Evolutionary conservation across 2,113 vertebrate species (phyloP).

Genomic region (Pyxicephalus adspersus): DNA sequence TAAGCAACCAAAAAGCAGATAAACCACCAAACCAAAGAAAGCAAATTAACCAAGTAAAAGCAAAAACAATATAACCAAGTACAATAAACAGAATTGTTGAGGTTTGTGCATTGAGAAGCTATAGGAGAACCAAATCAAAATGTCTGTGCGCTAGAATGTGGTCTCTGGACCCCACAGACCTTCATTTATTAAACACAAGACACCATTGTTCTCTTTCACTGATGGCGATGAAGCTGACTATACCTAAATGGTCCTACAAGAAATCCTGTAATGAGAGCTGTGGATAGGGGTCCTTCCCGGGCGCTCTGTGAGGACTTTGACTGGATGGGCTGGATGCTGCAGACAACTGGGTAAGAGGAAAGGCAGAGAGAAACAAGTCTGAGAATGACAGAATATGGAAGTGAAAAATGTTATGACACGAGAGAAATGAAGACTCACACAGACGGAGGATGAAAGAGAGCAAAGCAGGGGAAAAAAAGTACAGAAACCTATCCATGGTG

Average conservation of each 20-base stretch:
- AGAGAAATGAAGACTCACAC: constrained; percentile 45
- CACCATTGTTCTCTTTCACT: neutral
- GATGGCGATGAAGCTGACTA: constrained; percentile 70
- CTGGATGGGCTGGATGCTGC: constrained; percentile 99
- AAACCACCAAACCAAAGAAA: too few relatives aligned
- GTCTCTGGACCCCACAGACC: too few relatives aligned
- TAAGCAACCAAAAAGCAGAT: too few relatives aligned
- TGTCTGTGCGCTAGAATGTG: too few relatives aligned
- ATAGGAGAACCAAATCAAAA: too few relatives aligned
- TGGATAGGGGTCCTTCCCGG: constrained; percentile 98
- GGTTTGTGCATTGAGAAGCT: too few relatives aligned
- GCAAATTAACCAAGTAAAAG: too few relatives aligned
- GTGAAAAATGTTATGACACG: constrained; percentile 73
- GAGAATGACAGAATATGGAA: constrained; percentile 83
- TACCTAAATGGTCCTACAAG: constrained; percentile 99
- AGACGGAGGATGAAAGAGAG: neutral
- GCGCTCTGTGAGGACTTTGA: constrained; percentile 98
- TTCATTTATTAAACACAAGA: too few relatives aligned
- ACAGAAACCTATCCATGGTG: too few relatives aligned
- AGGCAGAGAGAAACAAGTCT: constrained; percentile 84
- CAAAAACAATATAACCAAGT: too few relatives aligned
- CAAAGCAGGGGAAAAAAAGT: neutral
- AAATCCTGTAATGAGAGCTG: constrained; percentile 99
- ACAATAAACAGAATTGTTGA: too few relatives aligned
- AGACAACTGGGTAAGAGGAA: constrained; percentile 88